These are phyloP conservation scores for Hypomecis punctinalis DNA, from an alignment of 2,888 invertebrate species.

Conservation along the genomic window DNA sequence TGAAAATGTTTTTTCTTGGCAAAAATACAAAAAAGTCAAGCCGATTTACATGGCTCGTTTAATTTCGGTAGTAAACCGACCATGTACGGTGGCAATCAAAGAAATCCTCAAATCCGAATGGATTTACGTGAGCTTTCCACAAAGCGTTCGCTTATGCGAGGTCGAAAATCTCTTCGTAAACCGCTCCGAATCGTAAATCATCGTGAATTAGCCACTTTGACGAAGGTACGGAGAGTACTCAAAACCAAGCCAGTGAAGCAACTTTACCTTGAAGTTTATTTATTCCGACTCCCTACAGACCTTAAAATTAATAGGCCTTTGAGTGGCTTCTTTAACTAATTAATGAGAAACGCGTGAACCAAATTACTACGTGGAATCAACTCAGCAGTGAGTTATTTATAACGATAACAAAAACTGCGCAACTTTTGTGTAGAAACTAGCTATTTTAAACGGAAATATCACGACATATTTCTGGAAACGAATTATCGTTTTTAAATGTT, in stretches of 20 bases:
- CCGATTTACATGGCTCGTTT: constrained; percentile 53
- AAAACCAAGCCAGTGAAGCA: background rate
- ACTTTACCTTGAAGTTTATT: constrained; percentile 1
- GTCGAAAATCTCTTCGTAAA: constrained; percentile 34
- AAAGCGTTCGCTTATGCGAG: constrained; percentile 15
- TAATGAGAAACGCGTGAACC: constrained; percentile 8
- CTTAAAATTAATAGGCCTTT: background rate
- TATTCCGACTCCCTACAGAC: background rate
- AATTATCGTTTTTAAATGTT: constrained; percentile 60
- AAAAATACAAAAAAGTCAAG: constrained; percentile 46
- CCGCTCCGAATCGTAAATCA: constrained; percentile 31
- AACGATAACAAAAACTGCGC: background rate
- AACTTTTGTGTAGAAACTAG: background rate
- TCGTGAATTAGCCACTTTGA: constrained; percentile 24
- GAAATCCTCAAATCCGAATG: constrained; percentile 70
- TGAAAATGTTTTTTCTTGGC: constrained; percentile 51
- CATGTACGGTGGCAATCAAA: constrained; percentile 71
- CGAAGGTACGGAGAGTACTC: constrained; percentile 20
- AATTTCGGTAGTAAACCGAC: constrained; percentile 57
- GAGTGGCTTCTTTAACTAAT: background rate
- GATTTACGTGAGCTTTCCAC: constrained; percentile 62
- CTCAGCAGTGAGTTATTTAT: background rate
- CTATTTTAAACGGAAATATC: constrained; percentile 10
- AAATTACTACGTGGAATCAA: constrained; percentile 9
- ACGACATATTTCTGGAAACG: constrained; percentile 65